Evolutionary conservation across 37 sponge, comb jelly and placozoan genomes (phyloP).

Genomic region (Crambe crambe): DNA sequence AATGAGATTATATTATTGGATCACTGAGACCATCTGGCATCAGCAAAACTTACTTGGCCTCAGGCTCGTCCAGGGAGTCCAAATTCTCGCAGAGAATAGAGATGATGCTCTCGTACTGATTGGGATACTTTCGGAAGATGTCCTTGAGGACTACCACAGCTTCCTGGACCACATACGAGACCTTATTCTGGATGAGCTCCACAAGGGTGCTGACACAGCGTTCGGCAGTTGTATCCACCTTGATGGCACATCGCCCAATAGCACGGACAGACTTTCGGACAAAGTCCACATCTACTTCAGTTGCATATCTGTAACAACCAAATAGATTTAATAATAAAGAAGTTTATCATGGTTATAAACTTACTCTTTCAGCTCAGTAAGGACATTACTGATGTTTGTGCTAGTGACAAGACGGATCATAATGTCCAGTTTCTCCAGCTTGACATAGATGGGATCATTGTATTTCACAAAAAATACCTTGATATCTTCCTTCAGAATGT

Average conservation of each 20-base stretch:
- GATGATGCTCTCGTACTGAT: slow-evolving; percentile 98
- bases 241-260: slow-evolving; percentile 99
- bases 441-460: slow-evolving; percentile 99
- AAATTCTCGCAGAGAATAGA: slow-evolving; percentile 96
- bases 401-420: slow-evolving; percentile 95
- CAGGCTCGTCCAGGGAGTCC: slow-evolving; percentile 98
- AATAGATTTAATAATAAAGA: not conserved
- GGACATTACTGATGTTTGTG: slow-evolving; percentile 89
- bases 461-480: slow-evolving; percentile 99
- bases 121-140: slow-evolving; percentile 98
- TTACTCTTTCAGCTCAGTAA: slow-evolving; percentile 98
- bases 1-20: not conserved
- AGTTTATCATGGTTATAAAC: not conserved
- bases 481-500: slow-evolving; percentile 92
- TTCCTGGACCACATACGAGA: slow-evolving; percentile 99
- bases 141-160: slow-evolving; percentile 98
- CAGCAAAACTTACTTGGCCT: slow-evolving; percentile 71
- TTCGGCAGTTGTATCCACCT: slow-evolving; percentile 94
- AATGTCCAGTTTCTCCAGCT: slow-evolving; percentile 98
- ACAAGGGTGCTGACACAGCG: slow-evolving; percentile 92
- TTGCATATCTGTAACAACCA: slow-evolving; percentile 71
- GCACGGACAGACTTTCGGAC: slow-evolving; percentile 97
- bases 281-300: slow-evolving; percentile 99
- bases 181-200: slow-evolving; percentile 98
- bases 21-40: not conserved